Evolutionary conservation across 2,113 vertebrate genomes (phyloP).

Genomic region (Mastomys coucha): DNA sequence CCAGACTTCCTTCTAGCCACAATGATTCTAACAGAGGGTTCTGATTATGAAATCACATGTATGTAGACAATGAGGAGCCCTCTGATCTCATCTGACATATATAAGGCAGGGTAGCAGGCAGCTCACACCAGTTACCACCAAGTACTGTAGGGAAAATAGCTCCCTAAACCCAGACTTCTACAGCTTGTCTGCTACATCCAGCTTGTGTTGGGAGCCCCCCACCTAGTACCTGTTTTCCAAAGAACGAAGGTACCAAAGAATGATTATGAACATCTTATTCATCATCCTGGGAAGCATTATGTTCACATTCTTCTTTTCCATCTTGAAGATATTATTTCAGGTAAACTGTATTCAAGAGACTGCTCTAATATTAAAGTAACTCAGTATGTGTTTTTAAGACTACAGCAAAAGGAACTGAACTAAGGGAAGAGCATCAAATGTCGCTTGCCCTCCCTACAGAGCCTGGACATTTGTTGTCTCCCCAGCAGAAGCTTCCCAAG

Average conservation of each 20-base stretch:
- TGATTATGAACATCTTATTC: background rate
- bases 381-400: background rate
- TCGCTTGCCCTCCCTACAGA: too few relatives aligned
- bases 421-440: background rate
- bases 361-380: background rate
- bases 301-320: accelerated
- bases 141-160: accelerated
- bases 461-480: background rate
- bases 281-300: background rate
- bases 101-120: background rate
- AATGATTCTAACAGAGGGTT: background rate
- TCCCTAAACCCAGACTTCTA: accelerated
- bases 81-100: accelerated
- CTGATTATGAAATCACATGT: background rate
- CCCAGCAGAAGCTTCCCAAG: background rate
- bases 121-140: background rate
- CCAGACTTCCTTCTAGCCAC: background rate
- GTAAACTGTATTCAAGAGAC: background rate
- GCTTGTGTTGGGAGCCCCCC: background rate
- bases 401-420: background rate
- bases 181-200: accelerated
- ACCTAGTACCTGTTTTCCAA: background rate
- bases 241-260: background rate
- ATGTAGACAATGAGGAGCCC: background rate
- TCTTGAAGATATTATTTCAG: background rate